Evolutionary conservation across 2,113 vertebrate genomes (phyloP), one percentile per base, ranked within the genome.

Genomic region (Lepus americanus): DNA sequence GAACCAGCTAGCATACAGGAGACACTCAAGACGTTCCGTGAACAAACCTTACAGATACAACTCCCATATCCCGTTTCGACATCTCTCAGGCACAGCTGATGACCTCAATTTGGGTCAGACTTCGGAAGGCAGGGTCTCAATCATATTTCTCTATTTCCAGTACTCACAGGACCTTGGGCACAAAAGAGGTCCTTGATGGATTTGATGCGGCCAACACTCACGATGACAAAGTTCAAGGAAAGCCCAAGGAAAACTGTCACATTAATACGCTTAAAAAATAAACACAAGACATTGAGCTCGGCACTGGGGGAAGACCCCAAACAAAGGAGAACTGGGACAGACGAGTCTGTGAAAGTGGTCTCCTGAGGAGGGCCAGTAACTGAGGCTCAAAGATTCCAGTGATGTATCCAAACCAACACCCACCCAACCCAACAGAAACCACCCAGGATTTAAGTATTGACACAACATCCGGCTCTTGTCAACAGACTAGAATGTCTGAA

Each of bases 181-280:
- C 44, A 64, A 39, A 87, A 72, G 12, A 51, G 33, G 70, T 5
- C 29, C 29, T 39, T 19, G 6, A 76, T 9, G 29, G 51, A 29
- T 3, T 36, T 59, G 73, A 9, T 36, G 20, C 49, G 61, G 55
- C n/a, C 63, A 19, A 33, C 9, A 55, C 0, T 31, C 72, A 67
- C 5, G 36, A 88, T 7, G 17, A 76, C 27, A 9, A 33, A 80
- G 36, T 51, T 95, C 81, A 59, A 59, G 55, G 55, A 59, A 59
- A 59, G 82, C 66, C 33, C 67, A 95, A 85, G 73, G 23, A 88
- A 90, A 66, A 55, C 0, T 64, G 89, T 69, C 44, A 81, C 31
- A 61, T n/a, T 53, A 53, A 69, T 80, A 63, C 69, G 22, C 90
- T 95, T 82, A 69, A 92, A 94, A 94, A 92, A 79, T 39, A 92